Percentiles rank a stretch among this genome's conserved stretches.
phyloP scores from a whole-genome alignment of 2,888 invertebrate genomes.

The Conops quadrifasciatus region DNA sequence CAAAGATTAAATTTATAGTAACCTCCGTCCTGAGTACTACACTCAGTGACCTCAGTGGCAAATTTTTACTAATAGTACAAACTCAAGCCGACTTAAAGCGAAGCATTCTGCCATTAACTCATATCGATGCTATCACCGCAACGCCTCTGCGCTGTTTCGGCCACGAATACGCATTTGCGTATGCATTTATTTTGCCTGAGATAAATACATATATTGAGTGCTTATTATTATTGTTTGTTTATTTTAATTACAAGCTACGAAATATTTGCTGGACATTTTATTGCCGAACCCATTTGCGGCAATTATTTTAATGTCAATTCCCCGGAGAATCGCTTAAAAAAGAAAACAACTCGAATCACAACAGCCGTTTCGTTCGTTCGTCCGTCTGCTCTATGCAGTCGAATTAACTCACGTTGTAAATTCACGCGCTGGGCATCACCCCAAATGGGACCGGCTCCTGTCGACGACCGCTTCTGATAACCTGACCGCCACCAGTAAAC shows the following conservation, averaged over 20 bases:
- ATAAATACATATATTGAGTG: not conserved
- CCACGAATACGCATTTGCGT: too few relatives aligned
- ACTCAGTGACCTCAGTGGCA: too few relatives aligned
- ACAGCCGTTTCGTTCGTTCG: slow-evolving; percentile 30
- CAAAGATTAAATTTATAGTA: too few relatives aligned
- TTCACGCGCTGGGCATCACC: slow-evolving; percentile 41
- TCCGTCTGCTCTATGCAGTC: not conserved
- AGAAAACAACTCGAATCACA: slow-evolving; percentile 40
- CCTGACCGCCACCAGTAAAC: too few relatives aligned
- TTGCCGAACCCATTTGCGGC: slow-evolving; percentile 61
- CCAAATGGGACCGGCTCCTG: slow-evolving; percentile 42
- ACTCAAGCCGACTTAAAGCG: too few relatives aligned
- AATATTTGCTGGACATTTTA: slow-evolving; percentile 58
- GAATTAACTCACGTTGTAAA: slow-evolving; percentile 31
- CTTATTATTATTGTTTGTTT: slow-evolving; percentile 12
- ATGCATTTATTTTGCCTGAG: too few relatives aligned
- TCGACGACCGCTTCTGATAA: not conserved
- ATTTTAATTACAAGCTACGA: slow-evolving; percentile 37
- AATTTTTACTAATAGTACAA: too few relatives aligned
- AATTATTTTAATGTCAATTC: slow-evolving; percentile 62
- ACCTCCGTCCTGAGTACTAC: too few relatives aligned
- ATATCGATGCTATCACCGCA: too few relatives aligned
- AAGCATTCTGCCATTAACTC: too few relatives aligned
- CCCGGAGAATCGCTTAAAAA: slow-evolving; percentile 50
- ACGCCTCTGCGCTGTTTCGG: too few relatives aligned